Conservation (phyloP, 2,797 vertebrate species). For the Halcyon smyrnensis region DNA sequence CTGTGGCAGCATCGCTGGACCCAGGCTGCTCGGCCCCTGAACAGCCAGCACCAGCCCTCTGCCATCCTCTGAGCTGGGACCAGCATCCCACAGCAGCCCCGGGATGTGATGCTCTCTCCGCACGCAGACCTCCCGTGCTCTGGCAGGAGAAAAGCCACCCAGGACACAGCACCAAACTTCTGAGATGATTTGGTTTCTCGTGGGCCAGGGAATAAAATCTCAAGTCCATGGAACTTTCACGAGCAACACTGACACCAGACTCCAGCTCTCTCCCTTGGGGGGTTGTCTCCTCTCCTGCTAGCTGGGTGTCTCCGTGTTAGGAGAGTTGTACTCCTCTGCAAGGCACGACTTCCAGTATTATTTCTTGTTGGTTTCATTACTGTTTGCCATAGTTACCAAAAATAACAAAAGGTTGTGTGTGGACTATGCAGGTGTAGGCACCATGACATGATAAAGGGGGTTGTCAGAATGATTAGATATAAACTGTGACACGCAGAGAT, state of each 20-base stretch:
- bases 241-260: background rate
- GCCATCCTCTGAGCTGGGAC: background rate
- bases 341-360: background rate
- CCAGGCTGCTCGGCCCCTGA: fast-evolving
- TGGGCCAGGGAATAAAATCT: fast-evolving
- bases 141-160: fast-evolving
- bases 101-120: background rate
- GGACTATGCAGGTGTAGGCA: constrained; percentile 85
- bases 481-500: constrained; percentile 74
- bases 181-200: background rate
- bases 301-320: background rate
- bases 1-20: too few species aligned
- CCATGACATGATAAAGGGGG: background rate
- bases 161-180: background rate
- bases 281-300: background rate
- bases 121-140: fast-evolving
- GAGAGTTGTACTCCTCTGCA: background rate
- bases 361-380: background rate
- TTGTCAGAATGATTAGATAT: constrained; percentile 65
- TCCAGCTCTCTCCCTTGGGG: background rate
- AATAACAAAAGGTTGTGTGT: background rate
- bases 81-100: background rate
- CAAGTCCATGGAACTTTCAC: background rate
- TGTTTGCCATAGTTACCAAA: background rate
- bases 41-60: background rate